Conservation (phyloP, 1,140 invertebrate genomes). For the Papilio glaucus region DNA sequence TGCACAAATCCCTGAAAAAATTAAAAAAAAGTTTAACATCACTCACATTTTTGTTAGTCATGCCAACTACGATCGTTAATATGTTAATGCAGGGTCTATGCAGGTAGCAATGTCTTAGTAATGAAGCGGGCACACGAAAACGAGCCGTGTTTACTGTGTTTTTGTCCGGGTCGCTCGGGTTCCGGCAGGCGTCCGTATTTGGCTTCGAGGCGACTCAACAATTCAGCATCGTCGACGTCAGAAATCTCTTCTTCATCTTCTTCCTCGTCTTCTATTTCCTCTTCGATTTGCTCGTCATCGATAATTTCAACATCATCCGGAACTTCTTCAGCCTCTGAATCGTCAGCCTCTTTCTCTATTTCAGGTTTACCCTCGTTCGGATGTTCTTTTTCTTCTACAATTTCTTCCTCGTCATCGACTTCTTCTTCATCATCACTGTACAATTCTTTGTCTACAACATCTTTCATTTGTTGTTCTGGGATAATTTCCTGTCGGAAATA, state of each 20-base stretch:
- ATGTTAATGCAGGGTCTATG: conserved; percentile 58
- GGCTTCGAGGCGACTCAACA: conserved; percentile 87
- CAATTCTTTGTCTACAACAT: conserved; percentile 61
- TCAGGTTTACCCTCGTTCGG: conserved; percentile 40
- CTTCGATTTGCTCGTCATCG: conserved; percentile 79
- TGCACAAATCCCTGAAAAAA: not conserved
- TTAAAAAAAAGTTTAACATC: conserved; percentile 45
- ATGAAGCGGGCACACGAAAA: conserved; percentile 59
- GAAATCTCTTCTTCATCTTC: conserved; percentile 85
- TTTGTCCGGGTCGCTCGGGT: conserved; percentile 79
- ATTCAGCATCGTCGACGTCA: conserved; percentile 86
- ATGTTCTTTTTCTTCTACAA: conserved; percentile 50
- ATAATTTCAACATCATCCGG: conserved; percentile 81
- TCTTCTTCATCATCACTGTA: conserved; percentile 66
- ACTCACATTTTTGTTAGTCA: conserved; percentile 76
- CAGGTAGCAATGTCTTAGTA: conserved; percentile 48
- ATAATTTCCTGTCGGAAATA: conserved; percentile 36
- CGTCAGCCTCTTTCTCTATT: conserved; percentile 38
- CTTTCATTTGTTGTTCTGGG: conserved; percentile 11
- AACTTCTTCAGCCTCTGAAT: conserved; percentile 66
- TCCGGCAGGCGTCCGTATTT: conserved; percentile 88
- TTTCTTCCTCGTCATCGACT: conserved; percentile 70
- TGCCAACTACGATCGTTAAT: conserved; percentile 63
- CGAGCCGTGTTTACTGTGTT: conserved; percentile 78
- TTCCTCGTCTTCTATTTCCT: conserved; percentile 79